Evolutionary conservation across 2,888 invertebrate species (phyloP).

Genomic region (Notocelia uddmanniana): DNA sequence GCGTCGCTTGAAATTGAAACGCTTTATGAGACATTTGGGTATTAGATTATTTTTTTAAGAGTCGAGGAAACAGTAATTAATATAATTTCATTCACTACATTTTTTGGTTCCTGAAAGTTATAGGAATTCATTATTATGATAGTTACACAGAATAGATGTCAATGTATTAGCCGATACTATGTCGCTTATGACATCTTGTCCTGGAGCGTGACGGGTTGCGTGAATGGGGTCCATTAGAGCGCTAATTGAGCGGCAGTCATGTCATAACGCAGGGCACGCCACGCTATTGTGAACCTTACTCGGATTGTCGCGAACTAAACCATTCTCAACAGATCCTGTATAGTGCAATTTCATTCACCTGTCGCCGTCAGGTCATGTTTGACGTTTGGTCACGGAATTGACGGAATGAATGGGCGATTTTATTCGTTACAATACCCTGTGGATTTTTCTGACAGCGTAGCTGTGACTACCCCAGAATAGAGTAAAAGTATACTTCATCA

Average conservation of each 20-base stretch:
- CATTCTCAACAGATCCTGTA: constrained; percentile 29
- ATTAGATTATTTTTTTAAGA: background rate
- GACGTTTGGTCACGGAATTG: background rate
- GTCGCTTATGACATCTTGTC: constrained; percentile 43
- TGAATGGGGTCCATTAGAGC: constrained; percentile 76
- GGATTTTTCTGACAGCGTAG: background rate
- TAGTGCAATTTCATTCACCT: constrained; percentile 28
- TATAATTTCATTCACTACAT: too few relatives aligned
- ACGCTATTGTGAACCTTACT: constrained; percentile 53
- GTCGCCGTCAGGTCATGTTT: constrained; percentile 10
- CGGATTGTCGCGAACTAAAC: constrained; percentile 51
- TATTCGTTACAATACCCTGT: background rate
- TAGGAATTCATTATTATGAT: too few relatives aligned
- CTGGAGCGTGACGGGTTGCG: constrained; percentile 71
- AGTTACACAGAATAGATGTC: too few relatives aligned
- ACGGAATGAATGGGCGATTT: background rate
- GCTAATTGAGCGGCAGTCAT: constrained; percentile 73
- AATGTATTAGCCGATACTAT: background rate
- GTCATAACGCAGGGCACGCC: constrained; percentile 65
- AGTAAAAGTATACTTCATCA: too few relatives aligned
- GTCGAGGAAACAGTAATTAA: background rate
- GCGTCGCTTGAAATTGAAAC: background rate
- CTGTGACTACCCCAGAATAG: too few relatives aligned
- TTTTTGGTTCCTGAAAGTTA: too few relatives aligned
- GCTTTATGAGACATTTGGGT: background rate